Conservation (phyloP, 1,140 invertebrate genomes). For the Leucophenga varia region DNA sequence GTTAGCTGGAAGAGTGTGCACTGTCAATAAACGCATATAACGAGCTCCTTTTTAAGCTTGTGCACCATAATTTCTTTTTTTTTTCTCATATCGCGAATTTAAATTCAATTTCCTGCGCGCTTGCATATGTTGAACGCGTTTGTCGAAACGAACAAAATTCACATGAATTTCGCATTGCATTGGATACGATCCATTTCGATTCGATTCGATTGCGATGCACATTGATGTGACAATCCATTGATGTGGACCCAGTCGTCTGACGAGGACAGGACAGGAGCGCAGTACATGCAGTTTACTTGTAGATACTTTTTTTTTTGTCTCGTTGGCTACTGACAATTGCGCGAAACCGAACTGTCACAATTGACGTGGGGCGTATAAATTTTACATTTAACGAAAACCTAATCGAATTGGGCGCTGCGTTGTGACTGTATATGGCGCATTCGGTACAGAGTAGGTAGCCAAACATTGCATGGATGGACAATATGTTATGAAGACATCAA, state of each 20-base stretch:
- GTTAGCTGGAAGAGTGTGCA: no score
- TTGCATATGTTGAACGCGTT: no score
- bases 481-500: conserved; percentile 45
- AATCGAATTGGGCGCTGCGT: conserved; percentile 52
- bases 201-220: conserved; percentile 21
- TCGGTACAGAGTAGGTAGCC: no score
- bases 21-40: conserved; percentile 33
- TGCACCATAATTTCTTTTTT: conserved; percentile 22
- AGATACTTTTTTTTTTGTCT: no score
- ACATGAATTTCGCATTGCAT: no score
- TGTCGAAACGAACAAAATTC: no score
- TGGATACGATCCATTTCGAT: background rate
- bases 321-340: conserved; percentile 26
- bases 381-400: conserved; percentile 54
- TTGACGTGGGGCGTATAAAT: conserved; percentile 53
- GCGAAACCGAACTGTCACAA: conserved; percentile 53
- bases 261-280: no score
- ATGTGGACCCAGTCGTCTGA: no score
- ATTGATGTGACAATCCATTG: conserved; percentile 27
- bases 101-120: conserved; percentile 45
- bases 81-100: conserved; percentile 26
- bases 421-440: conserved; percentile 9
- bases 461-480: conserved; percentile 2
- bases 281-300: no score
- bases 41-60: conserved; percentile 45